Evolutionary conservation across 2,113 vertebrate genomes (phyloP), one percentile per base, ranked within the genome.

Genomic region (Thryonomys swinderianus): DNA sequence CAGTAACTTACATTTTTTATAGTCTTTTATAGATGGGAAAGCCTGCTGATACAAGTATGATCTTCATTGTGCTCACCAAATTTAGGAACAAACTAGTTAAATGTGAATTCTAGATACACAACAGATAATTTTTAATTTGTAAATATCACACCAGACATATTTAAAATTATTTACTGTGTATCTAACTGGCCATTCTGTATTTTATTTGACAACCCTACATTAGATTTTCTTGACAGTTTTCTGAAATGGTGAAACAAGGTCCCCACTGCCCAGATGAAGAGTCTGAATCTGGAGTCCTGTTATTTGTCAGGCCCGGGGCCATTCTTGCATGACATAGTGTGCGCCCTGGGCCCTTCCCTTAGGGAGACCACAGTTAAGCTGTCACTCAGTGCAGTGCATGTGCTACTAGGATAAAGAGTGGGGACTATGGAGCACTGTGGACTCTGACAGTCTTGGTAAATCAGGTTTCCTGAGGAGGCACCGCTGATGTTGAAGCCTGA

Each of bases 1-100:
- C 40, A 91, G 86, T 89, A 84, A 21, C 66, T 94, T 96, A 84
- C 42, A 82, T 64, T 96, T 83, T 85, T 67, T 69, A 11, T 59
- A 92, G 32, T 32, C 7, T 78, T 81, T 96, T 64, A 67, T 61
- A 88, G 90, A 81, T 61, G 34, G 4, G 25, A 82, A 95, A 90
- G 18, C 20, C 42, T 42, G 78, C 74, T 40, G 2, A 81, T 42
- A 51, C 0, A 87, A 53, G 71, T 20, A 34, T 59, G 40, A 76
- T 90, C 45, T 85, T 89, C 76, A 37, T 93, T 85, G 53, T n/a
- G 12, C 8, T 87, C 80, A 8, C n/a, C 42, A 95, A 57, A 87
- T 67, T 80, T 66, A 61, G 48, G 73, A 76, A 89, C 34, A 7
- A 88, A 17, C 11, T 13, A 81, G 51, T 64, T 86, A 66, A 76